A percentile compares a stretch with the other conserved stretches of the same genome.
phyloP scores from a whole-genome alignment of 2,113 vertebrate genomes.

The Zosterops hypoxanthus region DNA sequence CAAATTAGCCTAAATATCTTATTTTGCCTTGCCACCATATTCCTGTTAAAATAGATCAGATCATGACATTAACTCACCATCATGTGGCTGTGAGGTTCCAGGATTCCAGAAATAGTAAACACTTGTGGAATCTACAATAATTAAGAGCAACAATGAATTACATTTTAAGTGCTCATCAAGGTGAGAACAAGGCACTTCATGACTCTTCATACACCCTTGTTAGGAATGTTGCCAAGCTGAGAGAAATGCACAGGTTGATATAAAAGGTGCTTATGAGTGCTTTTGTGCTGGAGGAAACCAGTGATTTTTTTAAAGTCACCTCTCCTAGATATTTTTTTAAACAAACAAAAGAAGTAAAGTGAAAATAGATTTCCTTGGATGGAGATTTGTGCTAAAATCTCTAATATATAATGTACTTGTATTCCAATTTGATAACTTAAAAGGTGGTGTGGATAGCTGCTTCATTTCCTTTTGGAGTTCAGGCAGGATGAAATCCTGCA shows the following conservation, averaged over 20 bases:
- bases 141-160: slow-evolving; percentile 74
- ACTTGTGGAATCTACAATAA: slow-evolving; percentile 67
- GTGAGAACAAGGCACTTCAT: slow-evolving; percentile 65
- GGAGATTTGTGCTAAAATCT: background rate
- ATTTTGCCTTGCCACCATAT: slow-evolving; percentile 57
- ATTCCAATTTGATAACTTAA: background rate
- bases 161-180: slow-evolving; percentile 68
- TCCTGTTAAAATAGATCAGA: slow-evolving; percentile 62
- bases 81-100: slow-evolving; percentile 60
- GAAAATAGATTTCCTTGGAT: background rate
- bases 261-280: background rate
- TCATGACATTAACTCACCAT: slow-evolving; percentile 68
- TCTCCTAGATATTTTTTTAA: background rate
- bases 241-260: slow-evolving; percentile 1
- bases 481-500: background rate
- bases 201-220: slow-evolving; percentile 30
- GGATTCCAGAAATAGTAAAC: slow-evolving; percentile 69
- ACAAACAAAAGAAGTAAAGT: background rate
- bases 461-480: background rate
- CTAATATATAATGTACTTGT: background rate
- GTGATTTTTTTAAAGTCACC: background rate
- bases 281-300: background rate
- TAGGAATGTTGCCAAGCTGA: slow-evolving; percentile 52
- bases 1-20: slow-evolving; percentile 66
- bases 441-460: background rate